These are phyloP conservation scores for Jacana jacana DNA, from an alignment of 2,113 vertebrate species.

Conservation along the genomic window DNA sequence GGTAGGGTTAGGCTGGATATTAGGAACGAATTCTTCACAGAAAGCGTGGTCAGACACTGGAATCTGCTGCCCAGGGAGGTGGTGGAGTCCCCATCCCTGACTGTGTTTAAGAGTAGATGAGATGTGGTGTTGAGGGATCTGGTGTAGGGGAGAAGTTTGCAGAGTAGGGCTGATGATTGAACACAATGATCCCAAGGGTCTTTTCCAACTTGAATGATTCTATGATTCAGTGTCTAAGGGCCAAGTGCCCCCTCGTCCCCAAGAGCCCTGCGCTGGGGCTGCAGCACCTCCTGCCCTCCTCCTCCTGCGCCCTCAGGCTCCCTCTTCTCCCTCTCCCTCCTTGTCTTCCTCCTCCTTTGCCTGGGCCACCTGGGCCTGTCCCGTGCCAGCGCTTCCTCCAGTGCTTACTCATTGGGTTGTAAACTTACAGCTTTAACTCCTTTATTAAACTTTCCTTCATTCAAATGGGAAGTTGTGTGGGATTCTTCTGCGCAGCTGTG, in stretches of 20 bases:
- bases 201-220: too few relatives aligned
- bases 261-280: neutral
- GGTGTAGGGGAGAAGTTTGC: too few relatives aligned
- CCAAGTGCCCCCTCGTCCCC: neutral
- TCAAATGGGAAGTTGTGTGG: neutral
- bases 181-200: too few relatives aligned
- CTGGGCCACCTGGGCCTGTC: neutral
- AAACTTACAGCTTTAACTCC: neutral
- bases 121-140: too few relatives aligned
- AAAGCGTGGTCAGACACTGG: too few relatives aligned
- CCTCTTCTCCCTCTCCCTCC: neutral
- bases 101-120: too few relatives aligned
- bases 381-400: neutral
- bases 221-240: too few relatives aligned
- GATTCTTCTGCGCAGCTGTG: neutral
- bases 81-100: too few relatives aligned
- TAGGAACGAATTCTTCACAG: too few relatives aligned
- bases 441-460: neutral
- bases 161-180: too few relatives aligned
- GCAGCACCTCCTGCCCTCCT: neutral
- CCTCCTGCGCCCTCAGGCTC: neutral
- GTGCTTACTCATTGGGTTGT: rapidly evolving
- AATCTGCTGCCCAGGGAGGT: too few relatives aligned
- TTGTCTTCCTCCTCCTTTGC: neutral
- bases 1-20: too few relatives aligned